Evolutionary conservation across 2,797 vertebrate genomes (phyloP).

Genomic region (Syngnathus acus): DNA sequence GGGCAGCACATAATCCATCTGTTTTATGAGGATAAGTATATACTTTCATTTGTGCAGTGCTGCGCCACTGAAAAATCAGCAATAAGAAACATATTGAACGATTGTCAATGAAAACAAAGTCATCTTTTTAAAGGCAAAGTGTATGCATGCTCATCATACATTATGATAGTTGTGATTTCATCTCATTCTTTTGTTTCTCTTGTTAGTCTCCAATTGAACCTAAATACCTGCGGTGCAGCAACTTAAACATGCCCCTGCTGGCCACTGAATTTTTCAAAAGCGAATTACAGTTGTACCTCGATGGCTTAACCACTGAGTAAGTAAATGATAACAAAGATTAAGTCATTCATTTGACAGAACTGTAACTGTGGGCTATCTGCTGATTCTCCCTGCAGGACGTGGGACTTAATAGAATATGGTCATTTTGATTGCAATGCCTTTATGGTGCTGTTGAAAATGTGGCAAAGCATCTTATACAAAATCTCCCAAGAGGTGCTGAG

Average conservation of each 20-base stretch:
- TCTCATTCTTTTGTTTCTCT: background rate
- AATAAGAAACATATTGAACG: no score
- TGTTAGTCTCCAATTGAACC: constrained; percentile 1
- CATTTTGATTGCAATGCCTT: constrained; percentile 6
- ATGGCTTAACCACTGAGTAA: constrained; percentile 3
- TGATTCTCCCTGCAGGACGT: background rate
- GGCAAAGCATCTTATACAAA: constrained; percentile 6
- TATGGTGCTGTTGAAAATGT: constrained; percentile 8
- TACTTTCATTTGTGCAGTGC: background rate
- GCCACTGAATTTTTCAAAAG: constrained; percentile 4
- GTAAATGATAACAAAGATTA: background rate
- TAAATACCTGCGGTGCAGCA: constrained; percentile 3
- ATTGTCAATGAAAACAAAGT: no score
- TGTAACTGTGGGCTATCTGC: no score
- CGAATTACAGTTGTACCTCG: background rate
- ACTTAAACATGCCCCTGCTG: constrained; percentile 5
- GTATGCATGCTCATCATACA: background rate
- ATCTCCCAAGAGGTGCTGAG: constrained; percentile 7
- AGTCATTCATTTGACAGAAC: background rate
- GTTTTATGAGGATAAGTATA: background rate
- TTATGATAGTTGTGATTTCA: background rate
- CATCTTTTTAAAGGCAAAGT: no score
- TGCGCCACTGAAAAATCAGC: background rate
- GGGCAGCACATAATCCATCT: background rate
- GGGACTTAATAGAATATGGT: constrained; percentile 6